Percentiles rank a stretch among this genome's conserved stretches.
These are phyloP conservation scores for Spilosoma lubricipeda DNA, from an alignment of 2,888 invertebrate species.

Conservation along the genomic window DNA sequence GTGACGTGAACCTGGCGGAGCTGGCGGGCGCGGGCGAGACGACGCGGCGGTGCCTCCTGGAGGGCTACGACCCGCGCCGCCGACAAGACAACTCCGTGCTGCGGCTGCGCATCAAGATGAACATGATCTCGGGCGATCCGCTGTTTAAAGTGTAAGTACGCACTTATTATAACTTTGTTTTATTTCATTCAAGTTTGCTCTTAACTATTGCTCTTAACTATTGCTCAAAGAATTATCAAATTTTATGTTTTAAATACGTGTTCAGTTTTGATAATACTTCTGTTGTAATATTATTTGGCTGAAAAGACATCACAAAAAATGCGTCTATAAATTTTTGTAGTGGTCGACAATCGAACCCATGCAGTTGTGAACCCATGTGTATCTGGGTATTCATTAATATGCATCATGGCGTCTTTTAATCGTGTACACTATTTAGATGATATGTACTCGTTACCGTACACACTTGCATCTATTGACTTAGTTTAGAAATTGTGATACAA, in stretches of 20 bases:
- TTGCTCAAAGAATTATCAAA: too few species aligned
- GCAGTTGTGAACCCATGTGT: too few species aligned
- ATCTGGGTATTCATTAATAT: neutral
- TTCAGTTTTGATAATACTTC: too few species aligned
- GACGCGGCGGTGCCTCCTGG: slow-evolving; percentile 94
- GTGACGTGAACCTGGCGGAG: slow-evolving; percentile 98
- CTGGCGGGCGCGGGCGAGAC: slow-evolving; percentile 97
- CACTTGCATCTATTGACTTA: neutral
- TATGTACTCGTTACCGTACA: too few species aligned
- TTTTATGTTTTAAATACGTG: too few species aligned
- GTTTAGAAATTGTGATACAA: neutral
- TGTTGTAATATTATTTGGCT: too few species aligned
- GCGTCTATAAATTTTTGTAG: neutral
- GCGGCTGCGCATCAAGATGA: slow-evolving; percentile 95
- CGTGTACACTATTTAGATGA: neutral
- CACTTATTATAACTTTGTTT: neutral
- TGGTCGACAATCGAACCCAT: neutral
- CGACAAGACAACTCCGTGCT: slow-evolving; percentile 99
- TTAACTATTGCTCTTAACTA: too few species aligned
- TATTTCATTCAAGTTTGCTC: too few species aligned
- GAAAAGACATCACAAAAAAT: too few species aligned
- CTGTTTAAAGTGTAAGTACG: slow-evolving; percentile 97
- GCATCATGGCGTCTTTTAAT: neutral
- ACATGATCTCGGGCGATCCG: slow-evolving; percentile 98
- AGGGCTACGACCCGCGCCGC: slow-evolving; percentile 97